Conservation (phyloP, 2,113 vertebrate genomes). For the Corydoras maculifer region DNA sequence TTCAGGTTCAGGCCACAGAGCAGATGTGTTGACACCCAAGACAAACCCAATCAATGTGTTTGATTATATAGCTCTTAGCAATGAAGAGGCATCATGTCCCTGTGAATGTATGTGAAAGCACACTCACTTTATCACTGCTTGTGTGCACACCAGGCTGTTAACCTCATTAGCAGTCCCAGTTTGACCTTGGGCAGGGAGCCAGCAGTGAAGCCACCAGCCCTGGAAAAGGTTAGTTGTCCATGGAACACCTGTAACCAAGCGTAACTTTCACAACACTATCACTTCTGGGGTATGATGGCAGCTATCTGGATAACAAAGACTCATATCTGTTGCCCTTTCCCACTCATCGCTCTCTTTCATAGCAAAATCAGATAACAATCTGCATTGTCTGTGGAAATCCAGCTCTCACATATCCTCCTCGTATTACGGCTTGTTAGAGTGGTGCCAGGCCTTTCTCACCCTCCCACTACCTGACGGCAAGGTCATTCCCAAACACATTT, state of each 20-base stretch:
- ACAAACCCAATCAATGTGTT: too few species aligned
- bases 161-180: conserved; percentile 7
- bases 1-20: too few species aligned
- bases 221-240: too few species aligned
- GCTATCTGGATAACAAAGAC: neutral
- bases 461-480: conserved; percentile 3
- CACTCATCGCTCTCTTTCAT: neutral
- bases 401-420: neutral
- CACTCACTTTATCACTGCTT: conserved; percentile 5
- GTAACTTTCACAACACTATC: neutral
- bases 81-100: neutral
- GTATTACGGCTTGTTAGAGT: conserved; percentile 28
- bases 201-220: neutral
- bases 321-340: neutral
- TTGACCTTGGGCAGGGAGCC: neutral
- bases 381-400: conserved; percentile 28
- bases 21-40: too few species aligned
- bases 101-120: neutral
- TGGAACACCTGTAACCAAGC: too few species aligned
- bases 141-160: neutral
- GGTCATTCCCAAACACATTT: neutral
- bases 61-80: too few species aligned
- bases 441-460: conserved; percentile 6
- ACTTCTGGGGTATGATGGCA: neutral
- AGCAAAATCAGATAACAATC: conserved; percentile 29